Base-by-base conservation (phyloP, 2,888 invertebrate species). In the Allolobophora icterica region DNA sequence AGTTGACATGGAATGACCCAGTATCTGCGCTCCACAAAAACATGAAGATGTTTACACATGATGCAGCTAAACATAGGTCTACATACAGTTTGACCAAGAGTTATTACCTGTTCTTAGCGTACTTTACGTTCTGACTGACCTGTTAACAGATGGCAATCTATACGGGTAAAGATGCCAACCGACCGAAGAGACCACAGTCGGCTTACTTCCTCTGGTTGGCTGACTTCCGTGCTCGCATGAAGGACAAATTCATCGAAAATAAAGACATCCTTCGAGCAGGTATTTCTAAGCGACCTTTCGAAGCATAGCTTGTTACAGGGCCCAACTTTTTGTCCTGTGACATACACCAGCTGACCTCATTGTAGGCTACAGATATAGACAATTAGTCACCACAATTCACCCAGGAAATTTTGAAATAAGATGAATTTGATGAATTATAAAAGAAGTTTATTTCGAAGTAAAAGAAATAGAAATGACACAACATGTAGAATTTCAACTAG, bases 171-270 rank as follows among this genome's bases (percentile, higher is more conserved):
- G 99, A 99, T 95, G 97, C 96, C 38, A 97, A 98, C 94, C 97
- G 96, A 93, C 99, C 99, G 0, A 99, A 99, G 94, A 96, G 98
- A 35, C 97, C 98, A 0, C 96, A 97, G 58, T 97, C 98, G 0
- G 98, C 98, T 0, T 99, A 98, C 95, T 98, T 99, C 97, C 93
- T 99, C 92, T 99, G 98, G 98, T 96, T 99, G 91, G 98, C 98
- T 95, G 98, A 97, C 92, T 97, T 96, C 92, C 96, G 99, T 35
- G 97, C 98, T 93, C 90, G 84, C 87, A 87, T 91, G 87, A 90
- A 90, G 71, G 91, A 91, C 89, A 91, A 90, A 90, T 90, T 90
- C 89, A 52, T 52, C 21, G 91, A 90, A 40, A 90, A 91, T 45
- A 91, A 91, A 71, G 91, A 91, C 38, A 91, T 91, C 24, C 91